Conservation (phyloP, 1,140 invertebrate species). For the Harlomillsia oculata region DNA sequence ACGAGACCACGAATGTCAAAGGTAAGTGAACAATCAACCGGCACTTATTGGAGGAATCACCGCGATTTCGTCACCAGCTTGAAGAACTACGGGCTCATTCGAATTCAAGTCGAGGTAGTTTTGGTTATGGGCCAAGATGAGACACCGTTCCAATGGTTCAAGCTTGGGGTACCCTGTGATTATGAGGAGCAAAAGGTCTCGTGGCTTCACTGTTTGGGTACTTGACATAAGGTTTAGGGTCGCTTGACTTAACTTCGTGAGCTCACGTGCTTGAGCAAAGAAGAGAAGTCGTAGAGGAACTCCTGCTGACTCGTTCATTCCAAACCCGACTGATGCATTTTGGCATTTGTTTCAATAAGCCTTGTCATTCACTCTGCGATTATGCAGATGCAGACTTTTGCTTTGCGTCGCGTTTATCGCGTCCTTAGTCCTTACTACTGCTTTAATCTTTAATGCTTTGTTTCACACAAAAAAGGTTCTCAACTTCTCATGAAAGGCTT, state of each 20-base stretch:
- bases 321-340: too few relatives aligned
- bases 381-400: too few relatives aligned
- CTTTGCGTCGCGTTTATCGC: too few relatives aligned
- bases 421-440: too few relatives aligned
- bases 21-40: slow-evolving; percentile 47
- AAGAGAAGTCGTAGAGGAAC: slow-evolving; percentile 47
- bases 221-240: slow-evolving; percentile 44
- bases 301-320: neutral
- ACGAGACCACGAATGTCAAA: neutral
- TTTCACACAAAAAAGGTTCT: too few relatives aligned
- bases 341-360: too few relatives aligned
- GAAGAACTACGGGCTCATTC: slow-evolving; percentile 48
- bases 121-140: slow-evolving; percentile 65
- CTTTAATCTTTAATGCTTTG: too few relatives aligned
- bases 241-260: slow-evolving; percentile 53
- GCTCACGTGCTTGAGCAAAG: slow-evolving; percentile 76
- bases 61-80: slow-evolving; percentile 62
- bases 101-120: slow-evolving; percentile 56
- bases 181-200: slow-evolving; percentile 50
- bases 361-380: too few relatives aligned
- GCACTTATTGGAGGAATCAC: slow-evolving; percentile 80
- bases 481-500: too few relatives aligned
- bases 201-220: slow-evolving; percentile 40
- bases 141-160: slow-evolving; percentile 53
- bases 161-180: slow-evolving; percentile 52